Evolutionary conservation across 2,888 invertebrate genomes (phyloP), one percentile per base, ranked within the genome.

Genomic region (Auanema sp.): DNA sequence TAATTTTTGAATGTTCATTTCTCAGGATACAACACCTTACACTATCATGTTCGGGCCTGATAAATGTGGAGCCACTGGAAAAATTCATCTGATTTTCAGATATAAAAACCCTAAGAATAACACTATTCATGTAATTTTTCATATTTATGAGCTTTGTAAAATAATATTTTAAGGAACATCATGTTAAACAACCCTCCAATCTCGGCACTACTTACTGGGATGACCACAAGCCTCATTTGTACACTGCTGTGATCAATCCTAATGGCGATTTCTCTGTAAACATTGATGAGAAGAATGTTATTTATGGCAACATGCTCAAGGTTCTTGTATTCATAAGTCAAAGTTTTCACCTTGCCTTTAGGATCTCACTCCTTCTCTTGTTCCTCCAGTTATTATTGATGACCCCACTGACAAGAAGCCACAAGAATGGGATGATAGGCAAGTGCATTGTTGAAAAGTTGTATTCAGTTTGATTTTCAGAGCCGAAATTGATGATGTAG

Each of bases 41-140:
- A 92, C 94, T 1, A 93, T 99, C 81, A 98, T 99, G 98, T 99
- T 98, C 87, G 98, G 98, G 0, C 97, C 97, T 10, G 98, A 98
- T 88, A 98, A 96, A 86, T 98, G 98, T 86, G 97, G 97, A 70
- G 91, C 91, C 83, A 93, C 93, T 85, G 90, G 92, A 83, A 96
- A 96, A 87, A 89, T 90, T 11, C 90, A 90, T 79, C 90, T 90
- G 79, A 99, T 99, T 85, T 93, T 99, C 87, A 89, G 92, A 58
- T 95, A 96, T 85, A 90, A 89, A 85, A 97, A 98, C 87, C 97
- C 96, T 11, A 88, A 90, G 80, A 97, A 93, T 84, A 93, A 92
- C 52, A 88, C 89, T 24, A 87, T 91, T 73, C 91, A 92, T 84
- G 86, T 86, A 73, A n/a, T n/a, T n/a, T n/a, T 24, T 12, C 18